Evolutionary conservation across 53 echinoderm and acorn worm genomes (phyloP).

Genomic region (Arbacia lixula): DNA sequence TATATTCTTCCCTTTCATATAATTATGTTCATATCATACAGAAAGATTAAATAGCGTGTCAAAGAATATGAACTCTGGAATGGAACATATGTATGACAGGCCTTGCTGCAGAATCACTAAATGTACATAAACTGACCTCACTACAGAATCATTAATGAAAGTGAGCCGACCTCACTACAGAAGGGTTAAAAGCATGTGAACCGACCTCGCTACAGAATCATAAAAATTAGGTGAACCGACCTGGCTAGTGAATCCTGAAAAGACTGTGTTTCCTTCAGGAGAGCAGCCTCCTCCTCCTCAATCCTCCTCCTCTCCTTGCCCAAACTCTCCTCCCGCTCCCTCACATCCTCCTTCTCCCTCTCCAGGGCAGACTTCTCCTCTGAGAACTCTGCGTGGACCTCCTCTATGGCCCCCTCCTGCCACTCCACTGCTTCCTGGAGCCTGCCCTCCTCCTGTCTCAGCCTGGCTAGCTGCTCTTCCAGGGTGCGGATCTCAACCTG

Average conservation of each 20-base stretch:
- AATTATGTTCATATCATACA: too few relatives aligned
- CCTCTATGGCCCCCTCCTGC: constrained; percentile 26
- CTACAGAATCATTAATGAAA: too few relatives aligned
- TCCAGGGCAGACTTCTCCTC: constrained; percentile 28
- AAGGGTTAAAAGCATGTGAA: too few relatives aligned
- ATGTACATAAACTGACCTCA: too few relatives aligned
- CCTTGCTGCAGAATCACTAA: too few relatives aligned
- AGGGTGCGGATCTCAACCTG: constrained; percentile 30
- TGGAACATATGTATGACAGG: too few relatives aligned
- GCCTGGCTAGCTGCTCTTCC: constrained; percentile 10
- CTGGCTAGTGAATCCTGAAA: constrained; percentile 26
- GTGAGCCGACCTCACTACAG: too few relatives aligned
- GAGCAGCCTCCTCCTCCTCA: constrained; percentile 9
- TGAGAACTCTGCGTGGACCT: constrained; percentile 29
- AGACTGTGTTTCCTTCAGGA: not conserved
- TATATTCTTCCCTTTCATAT: too few relatives aligned
- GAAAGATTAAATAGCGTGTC: too few relatives aligned
- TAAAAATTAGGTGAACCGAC: too few relatives aligned
- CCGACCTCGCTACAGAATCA: too few relatives aligned
- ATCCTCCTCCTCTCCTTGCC: constrained; percentile 3
- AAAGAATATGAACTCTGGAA: too few relatives aligned
- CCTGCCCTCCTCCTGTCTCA: constrained; percentile 19
- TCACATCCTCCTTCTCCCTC: constrained; percentile 22
- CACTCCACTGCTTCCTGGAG: not conserved
- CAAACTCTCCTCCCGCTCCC: constrained; percentile 33